Conservation (phyloP, 2,888 invertebrate genomes). For the Chrysotoxum bicinctum region DNA sequence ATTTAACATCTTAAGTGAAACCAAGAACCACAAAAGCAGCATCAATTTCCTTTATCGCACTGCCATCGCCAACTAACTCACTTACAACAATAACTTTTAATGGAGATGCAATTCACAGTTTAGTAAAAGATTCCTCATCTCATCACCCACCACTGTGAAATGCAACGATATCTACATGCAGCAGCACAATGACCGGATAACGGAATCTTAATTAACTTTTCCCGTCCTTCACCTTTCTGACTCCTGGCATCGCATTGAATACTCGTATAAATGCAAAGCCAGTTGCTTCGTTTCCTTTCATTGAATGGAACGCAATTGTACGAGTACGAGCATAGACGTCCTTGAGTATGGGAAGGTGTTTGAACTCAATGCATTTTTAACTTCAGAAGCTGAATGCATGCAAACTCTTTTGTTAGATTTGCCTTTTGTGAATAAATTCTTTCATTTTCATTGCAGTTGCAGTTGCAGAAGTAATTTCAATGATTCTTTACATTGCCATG, state of each 20-base stretch:
- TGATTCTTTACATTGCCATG: background rate
- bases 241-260: background rate
- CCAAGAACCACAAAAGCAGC: background rate
- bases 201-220: constrained; percentile 17
- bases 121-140: background rate
- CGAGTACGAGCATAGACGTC: too few species aligned
- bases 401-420: background rate
- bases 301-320: constrained; percentile 1
- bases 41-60: background rate
- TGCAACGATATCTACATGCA: background rate
- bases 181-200: background rate
- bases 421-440: background rate
- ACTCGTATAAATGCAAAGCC: constrained; percentile 8
- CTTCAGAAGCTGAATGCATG: background rate
- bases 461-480: background rate
- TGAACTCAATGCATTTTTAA: background rate
- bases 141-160: background rate
- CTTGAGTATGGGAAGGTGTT: background rate
- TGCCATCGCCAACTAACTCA: background rate
- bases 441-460: background rate
- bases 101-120: constrained; percentile 2
- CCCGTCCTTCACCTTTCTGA: constrained; percentile 1
- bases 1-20: constrained; percentile 2
- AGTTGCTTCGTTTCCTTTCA: background rate
- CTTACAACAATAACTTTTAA: constrained; percentile 2